phyloP scores from a whole-genome alignment of 30 jellyfish, hydroid and myxozoan genomes.

The Aurelia coerulea region DNA sequence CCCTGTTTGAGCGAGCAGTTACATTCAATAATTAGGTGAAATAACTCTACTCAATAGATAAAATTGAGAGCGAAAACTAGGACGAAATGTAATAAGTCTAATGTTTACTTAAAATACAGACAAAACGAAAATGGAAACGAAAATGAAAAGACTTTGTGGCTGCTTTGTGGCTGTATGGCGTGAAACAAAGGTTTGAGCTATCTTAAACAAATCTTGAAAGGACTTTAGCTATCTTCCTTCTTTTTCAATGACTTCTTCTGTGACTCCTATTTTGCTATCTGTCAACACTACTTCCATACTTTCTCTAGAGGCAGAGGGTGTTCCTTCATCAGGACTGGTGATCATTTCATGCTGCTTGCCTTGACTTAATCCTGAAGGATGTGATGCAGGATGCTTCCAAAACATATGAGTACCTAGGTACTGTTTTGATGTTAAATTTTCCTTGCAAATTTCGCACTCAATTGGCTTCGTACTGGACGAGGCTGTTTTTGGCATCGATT shows the following conservation, averaged over 20 bases:
- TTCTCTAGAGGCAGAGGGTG: not conserved
- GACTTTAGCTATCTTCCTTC: not conserved
- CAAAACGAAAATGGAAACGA: no score
- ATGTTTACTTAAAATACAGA: no score
- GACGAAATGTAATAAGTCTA: no score
- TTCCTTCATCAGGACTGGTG: not conserved
- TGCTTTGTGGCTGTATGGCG: no score
- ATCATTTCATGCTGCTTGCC: not conserved
- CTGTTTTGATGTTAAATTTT: slow-evolving; percentile 34
- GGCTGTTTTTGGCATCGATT: slow-evolving; percentile 37
- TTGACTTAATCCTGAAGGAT: not conserved
- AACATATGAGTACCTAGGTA: slow-evolving; percentile 20
- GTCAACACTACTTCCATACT: not conserved
- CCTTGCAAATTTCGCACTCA: slow-evolving; percentile 17
- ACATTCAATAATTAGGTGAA: no score
- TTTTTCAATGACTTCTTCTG: not conserved
- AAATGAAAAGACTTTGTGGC: no score
- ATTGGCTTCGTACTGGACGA: not conserved
- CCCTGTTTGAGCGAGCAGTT: no score
- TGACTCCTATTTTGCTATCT: not conserved
- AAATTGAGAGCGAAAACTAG: no score
- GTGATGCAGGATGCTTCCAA: slow-evolving; percentile 35
- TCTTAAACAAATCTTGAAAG: no score
- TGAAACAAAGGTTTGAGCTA: no score
- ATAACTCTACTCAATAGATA: no score